Percentiles rank a stretch among this genome's conserved stretches.
phyloP scores from a whole-genome alignment of 2,888 invertebrate genomes.

The Pachycephus smyrnensis region DNA sequence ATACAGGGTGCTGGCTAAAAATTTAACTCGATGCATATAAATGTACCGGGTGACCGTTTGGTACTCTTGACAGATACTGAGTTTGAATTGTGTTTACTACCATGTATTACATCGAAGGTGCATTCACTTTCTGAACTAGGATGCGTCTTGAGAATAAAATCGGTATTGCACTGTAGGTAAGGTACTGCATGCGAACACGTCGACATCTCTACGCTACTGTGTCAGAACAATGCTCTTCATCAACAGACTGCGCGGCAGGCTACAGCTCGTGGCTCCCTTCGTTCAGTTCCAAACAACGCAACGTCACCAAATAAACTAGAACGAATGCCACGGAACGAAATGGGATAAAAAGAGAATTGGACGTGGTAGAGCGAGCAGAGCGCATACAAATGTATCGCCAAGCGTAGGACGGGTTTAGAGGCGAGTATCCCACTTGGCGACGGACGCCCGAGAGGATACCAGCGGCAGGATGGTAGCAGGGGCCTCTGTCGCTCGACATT shows the following conservation, averaged over 20 bases:
- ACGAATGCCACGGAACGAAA: slow-evolving; percentile 43
- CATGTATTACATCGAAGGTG: background rate
- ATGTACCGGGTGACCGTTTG: background rate
- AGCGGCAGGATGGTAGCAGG: background rate
- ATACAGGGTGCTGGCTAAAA: slow-evolving; percentile 41
- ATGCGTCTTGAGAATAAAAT: background rate
- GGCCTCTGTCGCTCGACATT: background rate
- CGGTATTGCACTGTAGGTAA: background rate
- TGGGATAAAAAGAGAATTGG: slow-evolving; percentile 42
- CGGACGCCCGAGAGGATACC: background rate
- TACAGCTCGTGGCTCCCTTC: slow-evolving; percentile 22
- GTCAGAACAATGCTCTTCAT: slow-evolving; percentile 17
- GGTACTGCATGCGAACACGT: background rate
- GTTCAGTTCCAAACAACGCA: slow-evolving; percentile 15
- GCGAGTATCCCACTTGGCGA: background rate
- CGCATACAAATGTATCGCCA: slow-evolving; percentile 47
- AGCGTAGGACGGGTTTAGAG: background rate
- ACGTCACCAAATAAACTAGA: slow-evolving; percentile 47
- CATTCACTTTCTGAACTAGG: background rate
- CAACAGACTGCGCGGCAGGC: slow-evolving; percentile 20
- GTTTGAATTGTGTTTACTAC: background rate
- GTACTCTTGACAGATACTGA: background rate
- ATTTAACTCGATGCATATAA: background rate
- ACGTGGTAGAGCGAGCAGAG: slow-evolving; percentile 33
- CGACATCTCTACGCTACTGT: slow-evolving; percentile 11